Evolutionary conservation across 2,113 vertebrate species (phyloP).

Genomic region (Potamarius usumacintae): DNA sequence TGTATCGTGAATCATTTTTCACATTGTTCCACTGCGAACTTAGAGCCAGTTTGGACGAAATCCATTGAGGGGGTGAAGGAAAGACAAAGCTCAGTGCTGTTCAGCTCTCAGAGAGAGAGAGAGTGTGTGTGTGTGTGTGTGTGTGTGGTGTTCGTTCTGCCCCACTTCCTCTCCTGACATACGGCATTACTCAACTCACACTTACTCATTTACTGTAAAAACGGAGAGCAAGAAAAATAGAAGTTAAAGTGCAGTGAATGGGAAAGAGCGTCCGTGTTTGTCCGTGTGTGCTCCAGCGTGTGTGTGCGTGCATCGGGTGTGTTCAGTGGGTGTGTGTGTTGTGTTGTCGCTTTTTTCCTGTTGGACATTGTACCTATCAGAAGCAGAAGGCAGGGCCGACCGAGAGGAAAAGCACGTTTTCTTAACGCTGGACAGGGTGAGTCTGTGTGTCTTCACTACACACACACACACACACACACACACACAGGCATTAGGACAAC

Average conservation of each 20-base stretch:
- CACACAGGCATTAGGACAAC: not conserved
- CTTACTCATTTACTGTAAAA: constrained; percentile 34
- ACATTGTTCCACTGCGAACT: not conserved
- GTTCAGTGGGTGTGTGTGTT: constrained; percentile 23
- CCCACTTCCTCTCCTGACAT: constrained; percentile 48
- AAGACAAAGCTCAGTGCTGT: not conserved
- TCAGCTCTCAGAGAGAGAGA: not conserved
- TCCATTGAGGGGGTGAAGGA: not conserved
- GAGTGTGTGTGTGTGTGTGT: constrained; percentile 23
- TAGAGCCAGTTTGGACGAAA: not conserved
- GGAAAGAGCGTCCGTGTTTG: not conserved
- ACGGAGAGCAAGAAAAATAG: not conserved
- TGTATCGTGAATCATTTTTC: not conserved
- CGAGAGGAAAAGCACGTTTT: constrained; percentile 14
- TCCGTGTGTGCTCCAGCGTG: not conserved
- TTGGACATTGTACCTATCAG: constrained; percentile 46
- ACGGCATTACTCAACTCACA: constrained; percentile 40
- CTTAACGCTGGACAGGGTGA: constrained; percentile 36
- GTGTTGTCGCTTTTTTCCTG: not conserved
- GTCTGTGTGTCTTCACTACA: not conserved
- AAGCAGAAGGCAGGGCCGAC: constrained; percentile 29
- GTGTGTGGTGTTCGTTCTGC: constrained; percentile 19
- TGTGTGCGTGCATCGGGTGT: constrained; percentile 25
- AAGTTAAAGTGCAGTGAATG: constrained; percentile 16
- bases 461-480: not conserved